Evolutionary conservation across 2,113 vertebrate species (phyloP).

Genomic region (Bubo scandiacus): DNA sequence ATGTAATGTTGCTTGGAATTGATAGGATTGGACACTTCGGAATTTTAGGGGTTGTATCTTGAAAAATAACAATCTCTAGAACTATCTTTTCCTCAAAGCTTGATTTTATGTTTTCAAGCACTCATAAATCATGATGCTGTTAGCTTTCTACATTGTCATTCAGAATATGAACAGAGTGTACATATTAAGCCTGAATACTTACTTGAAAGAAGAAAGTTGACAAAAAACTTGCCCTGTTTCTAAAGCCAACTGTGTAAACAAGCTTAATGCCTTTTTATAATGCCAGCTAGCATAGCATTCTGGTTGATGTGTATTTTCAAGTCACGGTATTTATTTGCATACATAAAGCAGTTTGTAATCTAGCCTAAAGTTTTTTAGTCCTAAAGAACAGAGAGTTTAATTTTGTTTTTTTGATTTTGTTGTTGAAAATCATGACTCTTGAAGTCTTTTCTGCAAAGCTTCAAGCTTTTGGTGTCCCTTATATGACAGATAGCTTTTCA

Average conservation of each 20-base stretch:
- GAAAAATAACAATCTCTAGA: neutral
- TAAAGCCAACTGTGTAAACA: neutral
- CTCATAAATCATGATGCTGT: neutral
- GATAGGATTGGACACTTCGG: neutral
- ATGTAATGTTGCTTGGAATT: neutral
- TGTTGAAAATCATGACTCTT: neutral
- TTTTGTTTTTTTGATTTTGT: neutral
- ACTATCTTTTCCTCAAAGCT: neutral
- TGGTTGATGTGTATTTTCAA: neutral
- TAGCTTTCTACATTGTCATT: neutral
- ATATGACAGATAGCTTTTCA: neutral
- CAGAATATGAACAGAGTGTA: neutral
- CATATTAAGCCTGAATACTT: neutral
- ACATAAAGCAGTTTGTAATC: neutral
- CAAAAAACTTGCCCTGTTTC: neutral
- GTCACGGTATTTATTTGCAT: neutral
- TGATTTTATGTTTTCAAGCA: neutral
- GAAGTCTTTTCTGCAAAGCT: neutral
- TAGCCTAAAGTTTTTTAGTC: neutral
- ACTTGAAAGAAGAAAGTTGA: neutral
- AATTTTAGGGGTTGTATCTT: neutral
- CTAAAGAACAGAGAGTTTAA: neutral
- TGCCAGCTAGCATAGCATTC: neutral
- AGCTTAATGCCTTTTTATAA: neutral
- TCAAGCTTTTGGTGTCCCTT: neutral